These are phyloP conservation scores for Oncorhynchus mykiss DNA, from an alignment of 2,113 vertebrate species.

Conservation along the genomic window DNA sequence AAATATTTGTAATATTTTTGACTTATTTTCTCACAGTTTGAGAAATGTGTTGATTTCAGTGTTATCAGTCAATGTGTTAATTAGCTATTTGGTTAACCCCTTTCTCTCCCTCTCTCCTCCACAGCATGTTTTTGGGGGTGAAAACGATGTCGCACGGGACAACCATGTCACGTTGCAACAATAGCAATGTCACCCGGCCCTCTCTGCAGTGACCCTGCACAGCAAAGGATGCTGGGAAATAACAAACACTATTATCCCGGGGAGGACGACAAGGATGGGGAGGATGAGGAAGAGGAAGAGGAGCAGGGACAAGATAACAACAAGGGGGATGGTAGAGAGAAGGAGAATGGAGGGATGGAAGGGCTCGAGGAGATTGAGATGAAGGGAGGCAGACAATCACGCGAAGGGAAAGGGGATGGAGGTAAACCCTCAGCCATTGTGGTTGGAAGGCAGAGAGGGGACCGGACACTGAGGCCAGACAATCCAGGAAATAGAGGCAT, in stretches of 20 bases:
- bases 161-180: conserved; percentile 77
- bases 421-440: conserved; percentile 72
- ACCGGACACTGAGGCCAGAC: conserved; percentile 57
- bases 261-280: conserved; percentile 76
- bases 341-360: conserved; percentile 68
- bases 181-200: conserved; percentile 83
- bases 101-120: conserved; percentile 39
- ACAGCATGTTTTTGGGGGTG: conserved; percentile 62
- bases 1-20: neutral
- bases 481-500: conserved; percentile 59
- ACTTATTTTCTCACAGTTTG: neutral
- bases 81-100: neutral
- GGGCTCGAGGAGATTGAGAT: conserved; percentile 39
- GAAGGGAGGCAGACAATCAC: conserved; percentile 58
- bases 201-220: conserved; percentile 81
- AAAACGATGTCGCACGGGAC: conserved; percentile 69
- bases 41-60: neutral
- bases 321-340: conserved; percentile 42
- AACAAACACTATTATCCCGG: conserved; percentile 75
- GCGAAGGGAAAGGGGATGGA: conserved; percentile 68
- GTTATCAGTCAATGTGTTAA: neutral
- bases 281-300: conserved; percentile 85
- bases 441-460: conserved; percentile 69
- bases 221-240: conserved; percentile 82
- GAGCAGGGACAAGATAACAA: conserved; percentile 65